phyloP scores from a whole-genome alignment of 37 sponge, comb jelly and placozoan species.

The Dysidea cf. avara region DNA sequence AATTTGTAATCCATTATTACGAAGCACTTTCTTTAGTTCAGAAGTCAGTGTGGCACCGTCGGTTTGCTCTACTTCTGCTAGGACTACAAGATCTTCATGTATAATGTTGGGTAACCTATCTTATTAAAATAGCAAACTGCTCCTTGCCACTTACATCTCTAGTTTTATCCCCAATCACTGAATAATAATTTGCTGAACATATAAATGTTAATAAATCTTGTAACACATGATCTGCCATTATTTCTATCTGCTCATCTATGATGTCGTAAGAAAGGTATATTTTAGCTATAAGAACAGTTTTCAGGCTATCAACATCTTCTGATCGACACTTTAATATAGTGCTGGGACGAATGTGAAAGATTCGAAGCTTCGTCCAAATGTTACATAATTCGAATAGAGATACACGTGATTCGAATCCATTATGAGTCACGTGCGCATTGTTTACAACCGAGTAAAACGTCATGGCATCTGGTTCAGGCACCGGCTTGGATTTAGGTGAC shows the following conservation, averaged over 20 bases:
- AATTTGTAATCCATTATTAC: constrained; percentile 18
- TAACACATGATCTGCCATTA: constrained; percentile 45
- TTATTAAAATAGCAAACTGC: constrained; percentile 54
- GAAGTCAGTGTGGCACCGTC: constrained; percentile 39
- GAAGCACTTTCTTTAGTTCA: constrained; percentile 37
- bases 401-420: no score
- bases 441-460: no score
- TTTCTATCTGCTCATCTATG: no score
- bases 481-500: no score
- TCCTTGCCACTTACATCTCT: constrained; percentile 38
- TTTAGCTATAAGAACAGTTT: constrained; percentile 21
- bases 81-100: constrained; percentile 42
- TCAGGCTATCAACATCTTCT: constrained; percentile 22
- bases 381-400: no score
- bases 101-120: constrained; percentile 52
- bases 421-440: no score
- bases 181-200: constrained; percentile 16
- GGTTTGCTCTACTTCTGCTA: constrained; percentile 58
- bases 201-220: constrained; percentile 24
- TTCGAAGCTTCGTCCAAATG: no score
- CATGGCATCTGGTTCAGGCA: no score
- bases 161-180: constrained; percentile 63
- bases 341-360: no score
- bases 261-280: constrained; percentile 54
- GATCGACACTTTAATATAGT: constrained; percentile 15